Base-by-base conservation (phyloP, 1,140 invertebrate species). In the Epicauta chinensis region DNA sequence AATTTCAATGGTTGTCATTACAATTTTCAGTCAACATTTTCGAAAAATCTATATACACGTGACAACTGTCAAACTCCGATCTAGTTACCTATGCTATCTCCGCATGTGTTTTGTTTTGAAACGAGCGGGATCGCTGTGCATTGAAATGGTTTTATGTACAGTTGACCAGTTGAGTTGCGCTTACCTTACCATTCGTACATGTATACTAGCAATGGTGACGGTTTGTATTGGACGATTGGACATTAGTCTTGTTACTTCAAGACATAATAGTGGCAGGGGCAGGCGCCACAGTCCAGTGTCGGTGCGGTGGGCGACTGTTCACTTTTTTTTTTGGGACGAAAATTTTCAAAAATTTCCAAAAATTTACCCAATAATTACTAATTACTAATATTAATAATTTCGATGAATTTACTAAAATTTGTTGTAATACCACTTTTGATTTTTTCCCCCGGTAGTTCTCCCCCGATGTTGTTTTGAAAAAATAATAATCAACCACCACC, bases 91-190 rank as follows among this genome's bases (percentile, higher is more conserved):
- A 63, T 66, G 63, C 61, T 64, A 67, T 66, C 64, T 64, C 62
- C 60, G 64, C 66, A 69, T 69, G 65, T 68, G 69, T 71, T 71
- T 71, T 71, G 69, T 71, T 71, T 71, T 68, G 67, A 69, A 71
- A 65, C 65, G 63, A 66, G 64, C 65, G 65, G 61, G 63, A 67
- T 64, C 62, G 61, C 62, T 62, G 61, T 64, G 63, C 67, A 69
- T 69, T 69, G 63, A 66, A 70, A 69, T 69, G 61, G 62, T 62
- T 68, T 65, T 68, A 62, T 62, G 57, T 59, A 53, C 60, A 63
- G 61, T 68, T 45, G 64, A 42, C 62, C 68, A 70, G 45, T 42
- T 16, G 15, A 56, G 36, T 38, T 6, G n/a, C n/a, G n/a, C n/a
- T n/a, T n/a, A 23, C 2, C 23, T 1, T 5, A 23, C 7, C 7